phyloP scores from a whole-genome alignment of 1,140 invertebrate species.

The Saccostrea cuccullata region DNA sequence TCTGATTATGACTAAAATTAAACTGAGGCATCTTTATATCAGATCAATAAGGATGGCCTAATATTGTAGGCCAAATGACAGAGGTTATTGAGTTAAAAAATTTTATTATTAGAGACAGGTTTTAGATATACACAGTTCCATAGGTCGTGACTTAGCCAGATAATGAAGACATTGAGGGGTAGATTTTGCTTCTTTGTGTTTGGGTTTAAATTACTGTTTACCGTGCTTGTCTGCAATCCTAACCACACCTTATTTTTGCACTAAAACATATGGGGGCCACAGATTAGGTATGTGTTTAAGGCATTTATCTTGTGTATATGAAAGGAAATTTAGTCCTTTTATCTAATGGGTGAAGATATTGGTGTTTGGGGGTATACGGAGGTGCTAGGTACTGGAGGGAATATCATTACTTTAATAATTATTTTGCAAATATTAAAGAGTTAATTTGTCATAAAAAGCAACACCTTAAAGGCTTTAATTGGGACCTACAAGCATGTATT shows the following conservation, averaged over 20 bases:
- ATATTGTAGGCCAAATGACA: neutral
- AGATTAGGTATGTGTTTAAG: neutral
- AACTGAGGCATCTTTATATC: neutral
- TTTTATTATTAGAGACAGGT: neutral
- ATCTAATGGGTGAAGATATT: neutral
- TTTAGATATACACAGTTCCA: neutral
- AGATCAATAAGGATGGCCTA: neutral
- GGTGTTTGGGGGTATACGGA: neutral
- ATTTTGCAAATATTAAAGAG: no score
- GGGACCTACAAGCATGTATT: no score
- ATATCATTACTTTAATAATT: neutral
- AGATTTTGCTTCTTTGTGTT: neutral
- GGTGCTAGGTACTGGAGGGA: neutral
- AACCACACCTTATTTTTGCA: constrained; percentile 20
- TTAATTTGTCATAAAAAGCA: no score
- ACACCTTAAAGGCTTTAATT: no score
- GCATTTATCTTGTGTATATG: neutral
- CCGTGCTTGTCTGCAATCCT: neutral
- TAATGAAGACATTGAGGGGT: neutral
- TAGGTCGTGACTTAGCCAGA: neutral
- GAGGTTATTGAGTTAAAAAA: neutral
- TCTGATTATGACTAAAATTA: neutral
- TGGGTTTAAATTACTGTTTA: neutral
- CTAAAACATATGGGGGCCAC: neutral
- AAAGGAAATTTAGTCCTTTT: neutral